Conservation (phyloP, 1,140 invertebrate species). For the Lordiphosa clarofinis region DNA sequence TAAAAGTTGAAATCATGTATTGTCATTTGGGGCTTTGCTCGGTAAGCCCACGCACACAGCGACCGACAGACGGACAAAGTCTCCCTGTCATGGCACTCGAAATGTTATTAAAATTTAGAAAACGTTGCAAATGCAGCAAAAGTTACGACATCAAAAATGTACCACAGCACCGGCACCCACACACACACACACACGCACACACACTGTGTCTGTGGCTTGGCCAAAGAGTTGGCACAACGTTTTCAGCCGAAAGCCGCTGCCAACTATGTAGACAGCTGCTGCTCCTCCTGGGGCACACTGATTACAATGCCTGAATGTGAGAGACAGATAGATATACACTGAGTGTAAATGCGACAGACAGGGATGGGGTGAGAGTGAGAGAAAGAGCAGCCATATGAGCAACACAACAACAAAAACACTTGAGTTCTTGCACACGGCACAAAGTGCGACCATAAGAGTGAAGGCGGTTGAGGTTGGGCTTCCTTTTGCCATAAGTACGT, state of each 20-base stretch:
- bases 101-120: conserved; percentile 15
- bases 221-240: no score
- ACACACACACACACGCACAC: conserved; percentile 9
- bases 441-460: conserved; percentile 1
- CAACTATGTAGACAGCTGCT: conserved; percentile 8
- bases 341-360: background rate
- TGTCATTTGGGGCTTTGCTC: conserved; percentile 4
- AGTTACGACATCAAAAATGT: conserved; percentile 9
- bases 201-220: background rate
- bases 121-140: conserved; percentile 15
- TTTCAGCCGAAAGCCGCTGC: conserved; percentile 3
- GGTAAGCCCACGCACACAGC: conserved; percentile 5
- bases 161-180: background rate
- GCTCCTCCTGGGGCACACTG: background rate
- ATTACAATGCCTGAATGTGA: conserved; percentile 6
- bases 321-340: background rate
- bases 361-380: background rate
- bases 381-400: conserved; percentile 9
- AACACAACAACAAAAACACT: conserved; percentile 13
- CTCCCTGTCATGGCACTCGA: conserved; percentile 1
- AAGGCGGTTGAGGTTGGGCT: background rate
- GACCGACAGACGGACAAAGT: conserved; percentile 4
- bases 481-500: background rate
- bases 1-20: background rate
- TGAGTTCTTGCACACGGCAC: conserved; percentile 9